Evolutionary conservation across 1,140 invertebrate genomes (phyloP).

Genomic region (Pinna nobilis): DNA sequence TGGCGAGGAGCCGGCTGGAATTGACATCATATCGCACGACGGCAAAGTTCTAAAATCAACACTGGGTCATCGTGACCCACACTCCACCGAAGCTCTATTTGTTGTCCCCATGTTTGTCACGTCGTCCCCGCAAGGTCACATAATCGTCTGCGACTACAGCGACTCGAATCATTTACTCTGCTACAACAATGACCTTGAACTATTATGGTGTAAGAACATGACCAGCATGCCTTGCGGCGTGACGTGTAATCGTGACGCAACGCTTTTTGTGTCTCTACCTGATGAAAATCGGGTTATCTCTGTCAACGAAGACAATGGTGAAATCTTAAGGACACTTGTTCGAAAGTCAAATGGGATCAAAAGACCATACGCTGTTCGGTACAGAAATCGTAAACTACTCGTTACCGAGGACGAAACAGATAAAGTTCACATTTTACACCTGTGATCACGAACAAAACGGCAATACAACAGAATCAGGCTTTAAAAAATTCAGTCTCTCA

Average conservation of each 20-base stretch:
- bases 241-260: slow-evolving; percentile 28
- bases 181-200: slow-evolving; percentile 30
- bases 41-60: slow-evolving; percentile 30
- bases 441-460: too few species aligned
- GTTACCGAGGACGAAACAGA: slow-evolving; percentile 43
- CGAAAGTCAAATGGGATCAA: slow-evolving; percentile 23
- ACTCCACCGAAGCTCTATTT: slow-evolving; percentile 18
- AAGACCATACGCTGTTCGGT: slow-evolving; percentile 32
- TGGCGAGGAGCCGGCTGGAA: slow-evolving; percentile 27
- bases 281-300: slow-evolving; percentile 25
- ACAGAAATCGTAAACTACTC: slow-evolving; percentile 8
- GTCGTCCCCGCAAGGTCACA: slow-evolving; percentile 21
- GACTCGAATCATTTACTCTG: slow-evolving; percentile 29
- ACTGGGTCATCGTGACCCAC: slow-evolving; percentile 15
- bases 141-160: slow-evolving; percentile 38
- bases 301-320: slow-evolving; percentile 31
- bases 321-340: slow-evolving; percentile 35
- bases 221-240: slow-evolving; percentile 35
- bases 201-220: slow-evolving; percentile 26
- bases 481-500: too few species aligned
- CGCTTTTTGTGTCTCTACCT: slow-evolving; percentile 32
- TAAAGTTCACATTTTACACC: slow-evolving; percentile 32
- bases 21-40: slow-evolving; percentile 35
- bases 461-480: too few species aligned
- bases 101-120: slow-evolving; percentile 40